Percentiles rank a stretch among this genome's conserved stretches.
These are phyloP conservation scores for Ips typographus DNA, from an alignment of 1,140 invertebrate species.

Conservation along the genomic window DNA sequence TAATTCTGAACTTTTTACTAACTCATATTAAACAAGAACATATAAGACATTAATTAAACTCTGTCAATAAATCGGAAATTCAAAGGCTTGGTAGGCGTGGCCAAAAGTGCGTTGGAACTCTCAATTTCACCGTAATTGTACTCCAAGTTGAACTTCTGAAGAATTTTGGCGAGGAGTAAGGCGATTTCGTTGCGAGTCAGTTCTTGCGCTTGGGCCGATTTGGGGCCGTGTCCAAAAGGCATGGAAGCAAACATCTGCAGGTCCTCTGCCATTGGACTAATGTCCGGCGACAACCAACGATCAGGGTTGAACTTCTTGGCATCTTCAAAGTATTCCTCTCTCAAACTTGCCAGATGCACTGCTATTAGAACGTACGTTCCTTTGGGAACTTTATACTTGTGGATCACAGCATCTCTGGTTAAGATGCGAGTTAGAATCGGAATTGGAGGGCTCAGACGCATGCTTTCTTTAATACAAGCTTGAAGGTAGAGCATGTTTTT, in stretches of 20 bases:
- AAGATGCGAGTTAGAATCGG: constrained; percentile 65
- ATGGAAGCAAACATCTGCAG: constrained; percentile 56
- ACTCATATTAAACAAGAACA: too few species aligned
- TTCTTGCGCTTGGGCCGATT: constrained; percentile 61
- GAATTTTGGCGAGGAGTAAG: constrained; percentile 59
- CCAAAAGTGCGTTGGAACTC: constrained; percentile 59
- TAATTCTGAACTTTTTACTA: too few species aligned
- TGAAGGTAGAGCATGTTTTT: constrained; percentile 61
- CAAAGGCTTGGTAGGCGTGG: constrained; percentile 60
- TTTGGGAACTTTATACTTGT: constrained; percentile 59
- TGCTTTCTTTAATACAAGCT: constrained; percentile 68
- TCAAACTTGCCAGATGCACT: constrained; percentile 64
- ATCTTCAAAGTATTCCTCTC: constrained; percentile 71
- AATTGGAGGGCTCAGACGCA: constrained; percentile 64
- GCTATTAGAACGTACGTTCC: constrained; percentile 72
- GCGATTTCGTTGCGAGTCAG: constrained; percentile 61
- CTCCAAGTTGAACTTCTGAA: constrained; percentile 62
- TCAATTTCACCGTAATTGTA: constrained; percentile 66
- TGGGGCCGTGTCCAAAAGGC: constrained; percentile 62
- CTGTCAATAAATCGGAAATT: constrained; percentile 64
- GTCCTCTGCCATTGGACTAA: constrained; percentile 29
- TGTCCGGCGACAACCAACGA: constrained; percentile 62
- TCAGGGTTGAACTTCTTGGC: constrained; percentile 69
- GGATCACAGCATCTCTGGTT: constrained; percentile 64
- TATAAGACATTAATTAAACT: background rate